phyloP scores from a whole-genome alignment of 2,797 vertebrate genomes.

The Harpagifer antarcticus region DNA sequence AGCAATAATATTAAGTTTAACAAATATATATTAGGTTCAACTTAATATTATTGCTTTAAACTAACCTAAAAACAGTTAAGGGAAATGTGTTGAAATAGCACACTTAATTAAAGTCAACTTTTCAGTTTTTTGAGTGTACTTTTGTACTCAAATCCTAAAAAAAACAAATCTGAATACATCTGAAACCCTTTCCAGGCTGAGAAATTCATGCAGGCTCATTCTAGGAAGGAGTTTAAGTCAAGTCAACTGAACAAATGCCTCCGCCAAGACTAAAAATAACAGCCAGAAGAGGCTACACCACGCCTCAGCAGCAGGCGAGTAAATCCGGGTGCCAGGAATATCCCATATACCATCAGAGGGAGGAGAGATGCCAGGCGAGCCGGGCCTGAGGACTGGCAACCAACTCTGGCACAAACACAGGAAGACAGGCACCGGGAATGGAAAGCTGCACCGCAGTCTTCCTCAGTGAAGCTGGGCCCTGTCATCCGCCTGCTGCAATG shows the following conservation, averaged over 20 bases:
- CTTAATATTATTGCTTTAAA: no score
- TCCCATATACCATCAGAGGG: constrained; percentile 48
- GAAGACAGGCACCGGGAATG: constrained; percentile 66
- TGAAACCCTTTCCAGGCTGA: constrained; percentile 12
- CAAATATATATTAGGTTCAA: no score
- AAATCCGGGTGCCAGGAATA: constrained; percentile 73
- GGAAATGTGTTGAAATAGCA: no score
- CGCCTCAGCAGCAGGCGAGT: constrained; percentile 54
- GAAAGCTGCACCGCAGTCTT: constrained; percentile 50
- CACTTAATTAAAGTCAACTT: not conserved
- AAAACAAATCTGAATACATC: constrained; percentile 4
- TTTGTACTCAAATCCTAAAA: constrained; percentile 11
- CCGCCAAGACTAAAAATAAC: constrained; percentile 72
- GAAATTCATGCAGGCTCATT: not conserved
- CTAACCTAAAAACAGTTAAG: no score
- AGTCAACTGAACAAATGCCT: constrained; percentile 45
- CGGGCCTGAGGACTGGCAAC: constrained; percentile 60
- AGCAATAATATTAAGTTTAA: no score
- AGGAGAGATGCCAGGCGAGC: constrained; percentile 66
- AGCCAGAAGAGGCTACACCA: constrained; percentile 61
- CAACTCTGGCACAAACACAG: constrained; percentile 49
- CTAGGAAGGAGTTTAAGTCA: constrained; percentile 43
- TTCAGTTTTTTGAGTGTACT: not conserved
- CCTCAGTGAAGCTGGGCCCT: constrained; percentile 57
- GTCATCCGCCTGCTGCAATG: constrained; percentile 60